Evolutionary conservation across 1,140 invertebrate genomes (phyloP).

Genomic region (Limonius californicus): DNA sequence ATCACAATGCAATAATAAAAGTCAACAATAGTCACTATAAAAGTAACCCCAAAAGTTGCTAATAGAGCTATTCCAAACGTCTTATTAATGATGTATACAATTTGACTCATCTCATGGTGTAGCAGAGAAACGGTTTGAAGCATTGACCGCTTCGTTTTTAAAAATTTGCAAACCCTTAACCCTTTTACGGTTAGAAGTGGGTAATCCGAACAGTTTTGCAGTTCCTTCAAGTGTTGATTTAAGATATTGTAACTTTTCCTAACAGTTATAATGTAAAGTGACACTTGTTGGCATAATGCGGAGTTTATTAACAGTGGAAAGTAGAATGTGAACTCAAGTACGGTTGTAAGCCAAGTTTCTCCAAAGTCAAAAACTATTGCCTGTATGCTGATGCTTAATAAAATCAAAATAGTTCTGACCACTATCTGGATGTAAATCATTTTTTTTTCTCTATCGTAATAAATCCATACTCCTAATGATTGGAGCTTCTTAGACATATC

Average conservation of each 20-base stretch:
- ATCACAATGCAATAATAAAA: constrained; percentile 19
- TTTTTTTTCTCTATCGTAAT: constrained; percentile 13
- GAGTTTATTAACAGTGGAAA: constrained; percentile 11
- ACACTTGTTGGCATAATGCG: constrained; percentile 1
- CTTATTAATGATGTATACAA: constrained; percentile 22
- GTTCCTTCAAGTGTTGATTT: constrained; percentile 9
- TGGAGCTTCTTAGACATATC: constrained; percentile 10
- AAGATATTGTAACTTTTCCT: constrained; percentile 3
- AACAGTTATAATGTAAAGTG: background rate
- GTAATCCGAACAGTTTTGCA: background rate
- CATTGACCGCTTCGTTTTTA: constrained; percentile 18
- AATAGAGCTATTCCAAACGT: constrained; percentile 22
- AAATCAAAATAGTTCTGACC: background rate
- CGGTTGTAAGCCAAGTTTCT: background rate
- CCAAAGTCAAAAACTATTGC: background rate
- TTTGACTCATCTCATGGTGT: constrained; percentile 25
- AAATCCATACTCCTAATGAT: constrained; percentile 20
- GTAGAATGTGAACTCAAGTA: constrained; percentile 7
- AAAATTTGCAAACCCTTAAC: too few species aligned
- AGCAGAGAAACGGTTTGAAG: constrained; percentile 22
- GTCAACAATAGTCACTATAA: constrained; percentile 18
- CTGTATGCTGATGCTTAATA: background rate
- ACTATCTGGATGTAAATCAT: background rate
- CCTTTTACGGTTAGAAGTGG: too few species aligned
- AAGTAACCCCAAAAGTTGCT: constrained; percentile 18